These are phyloP conservation scores for Aviceda subcristata DNA, from an alignment of 2,113 vertebrate species.

Conservation along the genomic window DNA sequence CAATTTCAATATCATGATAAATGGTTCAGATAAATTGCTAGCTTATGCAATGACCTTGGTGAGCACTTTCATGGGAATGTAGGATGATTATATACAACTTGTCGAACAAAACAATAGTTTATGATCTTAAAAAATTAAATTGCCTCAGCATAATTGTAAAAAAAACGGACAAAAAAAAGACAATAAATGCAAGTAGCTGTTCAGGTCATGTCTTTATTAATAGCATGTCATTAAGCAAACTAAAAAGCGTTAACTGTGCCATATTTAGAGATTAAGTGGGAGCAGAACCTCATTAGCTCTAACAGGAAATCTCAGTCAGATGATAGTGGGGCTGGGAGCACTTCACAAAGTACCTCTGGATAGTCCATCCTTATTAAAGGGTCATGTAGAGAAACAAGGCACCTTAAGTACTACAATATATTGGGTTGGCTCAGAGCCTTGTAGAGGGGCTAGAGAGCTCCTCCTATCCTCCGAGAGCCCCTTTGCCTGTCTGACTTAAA, in stretches of 20 bases:
- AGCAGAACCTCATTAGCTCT: constrained; percentile 51
- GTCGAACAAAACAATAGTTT: constrained; percentile 43
- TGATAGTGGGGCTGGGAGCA: background rate
- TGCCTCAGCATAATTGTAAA: background rate
- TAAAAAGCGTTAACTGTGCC: constrained; percentile 40
- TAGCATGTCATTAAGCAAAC: constrained; percentile 47
- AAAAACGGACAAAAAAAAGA: background rate
- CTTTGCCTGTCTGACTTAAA: background rate
- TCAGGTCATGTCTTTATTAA: constrained; percentile 53
- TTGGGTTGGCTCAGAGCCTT: background rate
- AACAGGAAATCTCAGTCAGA: constrained; percentile 25
- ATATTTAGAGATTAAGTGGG: constrained; percentile 53
- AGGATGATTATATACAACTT: background rate
- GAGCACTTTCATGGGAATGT: background rate
- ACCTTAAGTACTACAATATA: background rate
- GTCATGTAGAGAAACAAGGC: background rate
- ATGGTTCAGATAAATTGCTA: constrained; percentile 43
- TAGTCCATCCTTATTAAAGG: background rate
- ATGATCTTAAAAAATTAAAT: constrained; percentile 30
- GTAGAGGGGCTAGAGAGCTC: background rate
- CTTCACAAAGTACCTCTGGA: background rate
- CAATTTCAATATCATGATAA: constrained; percentile 3
- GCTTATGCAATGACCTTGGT: background rate
- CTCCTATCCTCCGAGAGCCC: background rate
- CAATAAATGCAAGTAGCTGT: constrained; percentile 43